Evolutionary conservation across 1,140 invertebrate genomes (phyloP), one percentile per base, ranked within the genome.

Genomic region (Delia radicum): DNA sequence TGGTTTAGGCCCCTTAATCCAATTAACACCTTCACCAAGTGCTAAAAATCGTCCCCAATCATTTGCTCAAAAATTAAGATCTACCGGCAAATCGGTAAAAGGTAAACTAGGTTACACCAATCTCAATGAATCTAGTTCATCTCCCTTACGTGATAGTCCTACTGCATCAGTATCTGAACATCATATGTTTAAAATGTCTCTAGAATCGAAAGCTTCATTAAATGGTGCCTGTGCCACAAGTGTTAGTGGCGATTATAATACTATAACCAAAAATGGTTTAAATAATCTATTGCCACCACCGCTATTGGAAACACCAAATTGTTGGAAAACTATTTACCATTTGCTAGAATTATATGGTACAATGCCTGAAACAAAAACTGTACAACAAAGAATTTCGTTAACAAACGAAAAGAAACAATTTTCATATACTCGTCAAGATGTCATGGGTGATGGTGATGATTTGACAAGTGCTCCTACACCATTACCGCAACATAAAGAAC

Each of bases 321-420:
- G 96, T 82, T 99, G 96, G 96, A 93, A 94, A 83, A 98, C 95
- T 6, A 93, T 99, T 77, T 98, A 96, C 84, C 93, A 96, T 85
- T 88, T 98, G 18, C 87, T 99, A 37, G 95, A 98, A 81, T 87
- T 98, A 24, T 98, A 99, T 84, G 95, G 96, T 2, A 96, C 94
- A 18, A 94, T 96, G 90, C 96, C 96, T 0, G 96, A 98, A 82
- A 95, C 95, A 0, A 97, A 98, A 86, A 98, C 95, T 0, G 93
- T 98, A 13, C 84, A 85, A 37, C 77, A 84, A 4, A 81, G 81
- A 27, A 48, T 55, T 26, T 78, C 75, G 0, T 62, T 78, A 29
- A 69, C 76, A 13, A 75, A 65, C 33, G 78, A 78, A 48, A 78
- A 76, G 73, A 79, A 75, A 73, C 26, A 74, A 8, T 63, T 72